Conservation (phyloP, 2,797 vertebrate genomes). For the Sternarchorhynchus goeldii region DNA sequence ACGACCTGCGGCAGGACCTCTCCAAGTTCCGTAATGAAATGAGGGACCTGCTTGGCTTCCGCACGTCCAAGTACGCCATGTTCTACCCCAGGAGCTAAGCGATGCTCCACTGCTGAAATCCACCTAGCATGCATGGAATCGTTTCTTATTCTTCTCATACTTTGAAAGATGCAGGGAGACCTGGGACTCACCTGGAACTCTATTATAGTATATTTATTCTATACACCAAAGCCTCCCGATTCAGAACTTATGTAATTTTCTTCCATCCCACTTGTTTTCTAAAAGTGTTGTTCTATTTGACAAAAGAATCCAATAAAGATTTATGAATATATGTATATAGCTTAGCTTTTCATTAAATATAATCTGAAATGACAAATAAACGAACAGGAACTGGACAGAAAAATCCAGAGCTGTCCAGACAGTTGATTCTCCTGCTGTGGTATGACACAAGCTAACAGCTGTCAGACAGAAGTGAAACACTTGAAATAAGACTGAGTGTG, state of each 20-base stretch:
- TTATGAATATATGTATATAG: slow-evolving; percentile 54
- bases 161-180: slow-evolving; percentile 34
- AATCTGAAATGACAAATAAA: not conserved
- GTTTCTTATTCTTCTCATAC: slow-evolving; percentile 20
- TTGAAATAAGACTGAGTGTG: not conserved
- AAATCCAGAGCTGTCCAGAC: not conserved
- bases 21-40: slow-evolving; percentile 99
- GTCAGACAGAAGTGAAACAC: not conserved
- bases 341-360: not conserved
- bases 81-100: slow-evolving; percentile 94
- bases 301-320: slow-evolving; percentile 69
- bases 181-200: slow-evolving; percentile 63
- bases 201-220: slow-evolving; percentile 61
- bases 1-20: slow-evolving; percentile 94
- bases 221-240: slow-evolving; percentile 67
- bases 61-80: slow-evolving; percentile 99
- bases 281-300: slow-evolving; percentile 74
- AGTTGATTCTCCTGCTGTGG: slow-evolving; percentile 1
- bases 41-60: slow-evolving; percentile 95
- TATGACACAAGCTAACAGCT: not conserved
- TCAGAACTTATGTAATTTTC: slow-evolving; percentile 67
- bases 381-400: not conserved
- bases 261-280: slow-evolving; percentile 71
- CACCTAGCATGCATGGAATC: slow-evolving; percentile 71
- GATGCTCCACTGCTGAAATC: slow-evolving; percentile 38